Base-by-base conservation (phyloP, 1,140 invertebrate species). In the Carposina sasakii region DNA sequence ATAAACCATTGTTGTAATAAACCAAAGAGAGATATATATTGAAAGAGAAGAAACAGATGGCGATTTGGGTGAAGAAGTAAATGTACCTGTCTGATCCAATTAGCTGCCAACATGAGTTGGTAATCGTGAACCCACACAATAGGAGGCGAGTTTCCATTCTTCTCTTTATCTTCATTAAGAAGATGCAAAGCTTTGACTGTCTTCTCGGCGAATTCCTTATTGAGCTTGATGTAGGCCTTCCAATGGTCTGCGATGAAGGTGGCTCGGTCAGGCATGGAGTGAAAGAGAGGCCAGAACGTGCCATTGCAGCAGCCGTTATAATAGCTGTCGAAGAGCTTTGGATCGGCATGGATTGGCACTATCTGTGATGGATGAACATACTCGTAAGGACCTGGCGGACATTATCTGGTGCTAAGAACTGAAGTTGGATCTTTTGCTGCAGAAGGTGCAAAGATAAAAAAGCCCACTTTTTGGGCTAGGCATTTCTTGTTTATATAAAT, bases 291-390 rank as follows among this genome's bases (percentile, higher is more conserved):
- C 95, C 95, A 97, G 67, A 96, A 95, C 0, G 93, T 95, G 3
- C 92, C 94, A 71, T 97, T 97, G 71, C 94, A 96, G 71, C 94
- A 96, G 0, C 94, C 94, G 85, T 96, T 96, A 85, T 97, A 97
- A 71, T 95, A 97, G 19, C 90, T 90, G 63, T 95, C 91, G 61
- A 96, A 96, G 46, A 92, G 81, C 39, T 87, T 87, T 2, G 90
- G 87, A 22, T 94, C 90, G 0, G 94, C 88, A 62, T 90, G 89
- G 2, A 96, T 94, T 1, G 93, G 90, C 0, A 96, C 90, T 24
- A 95, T 92, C 92, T 95, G 76, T 8, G 77, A 79, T 57, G 44
- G 64, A 36, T n/a, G n/a, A 34, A 13, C 22, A n/a, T 5, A 21
- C 13, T 3, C 9, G 4, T 23, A n/a, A 3, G 3, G 0, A 41